Evolutionary conservation across 1,140 invertebrate species (phyloP), one percentile per base, ranked within the genome.

Genomic region (Pseudomyrmex gracilis): DNA sequence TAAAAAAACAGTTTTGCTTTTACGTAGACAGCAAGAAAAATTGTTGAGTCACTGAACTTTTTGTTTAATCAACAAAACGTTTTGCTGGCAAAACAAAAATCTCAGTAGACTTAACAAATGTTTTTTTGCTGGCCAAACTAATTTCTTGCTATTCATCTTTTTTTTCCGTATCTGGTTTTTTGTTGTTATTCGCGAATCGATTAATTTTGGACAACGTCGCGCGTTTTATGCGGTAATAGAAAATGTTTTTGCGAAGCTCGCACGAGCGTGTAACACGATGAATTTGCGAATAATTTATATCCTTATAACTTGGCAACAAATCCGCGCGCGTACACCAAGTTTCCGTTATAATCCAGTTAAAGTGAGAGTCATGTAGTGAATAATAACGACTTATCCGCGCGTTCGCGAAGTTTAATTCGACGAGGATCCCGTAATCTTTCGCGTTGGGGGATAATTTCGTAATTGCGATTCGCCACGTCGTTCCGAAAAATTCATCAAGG

Each of bases 361-460:
- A 71, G 24, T 49, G 57, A 71, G 20, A 68, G 13, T 7, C 22
- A 34, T 49, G 15, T 24, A n/a, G 22, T 47, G 20, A 68, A 68
- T 78, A 70, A 68, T 78, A 78, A 70, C 5, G 74, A 57, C 24
- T 68, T 47, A 47, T 57, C 8, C 24, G n/a, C 47, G n/a, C 4
- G 9, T 24, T 2, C 12, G 1, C 12, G 12, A 47, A 60, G 12
- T 71, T 24, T 70, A 58, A 71, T 70, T n/a, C 20, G 8, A 34
- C 12, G 51, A 58, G 43, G 49, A 49, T 78, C 17, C 5, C 15
- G 34, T 58, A 57, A 58, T 57, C 15, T 22, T 47, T 1, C 53
- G 45, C 5, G 34, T 45, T 24, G 34, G 17, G 34, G 17, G 15
- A 47, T 78, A 78, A 70, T 58, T 78, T 68, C 20, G 47, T 17